Percentiles rank a stretch among this genome's conserved stretches.
Evolutionary conservation across 2,888 invertebrate species (phyloP).

Genomic region (Megastigmus dorsalis): DNA sequence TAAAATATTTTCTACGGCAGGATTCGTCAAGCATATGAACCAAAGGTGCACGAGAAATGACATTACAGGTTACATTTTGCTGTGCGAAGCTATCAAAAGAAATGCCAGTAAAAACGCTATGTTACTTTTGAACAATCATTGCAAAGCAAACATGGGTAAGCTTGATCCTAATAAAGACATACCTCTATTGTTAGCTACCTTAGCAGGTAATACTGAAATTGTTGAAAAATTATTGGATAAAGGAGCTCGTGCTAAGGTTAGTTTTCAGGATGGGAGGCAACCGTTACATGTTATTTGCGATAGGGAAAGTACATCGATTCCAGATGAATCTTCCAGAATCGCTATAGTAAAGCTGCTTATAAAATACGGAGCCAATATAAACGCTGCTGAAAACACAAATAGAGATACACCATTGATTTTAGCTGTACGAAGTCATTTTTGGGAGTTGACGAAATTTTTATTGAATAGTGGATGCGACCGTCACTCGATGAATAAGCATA

Average conservation of each 20-base stretch:
- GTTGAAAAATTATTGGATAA: conserved; percentile 16
- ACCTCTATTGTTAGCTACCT: conserved; percentile 31
- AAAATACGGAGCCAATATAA: conserved; percentile 27
- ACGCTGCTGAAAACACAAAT: conserved; percentile 13
- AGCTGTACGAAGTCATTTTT: conserved; percentile 24
- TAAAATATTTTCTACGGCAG: conserved; percentile 10
- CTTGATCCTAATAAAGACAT: conserved; percentile 39
- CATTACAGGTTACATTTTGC: conserved; percentile 32
- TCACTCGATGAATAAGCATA: conserved; percentile 4
- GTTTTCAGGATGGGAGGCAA: conserved; percentile 27
- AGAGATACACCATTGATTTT: conserved; percentile 29
- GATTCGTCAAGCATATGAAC: conserved; percentile 37
- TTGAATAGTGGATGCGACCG: conserved; percentile 17
- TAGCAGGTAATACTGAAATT: conserved; percentile 28
- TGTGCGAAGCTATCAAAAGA: conserved; percentile 40
- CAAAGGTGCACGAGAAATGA: conserved; percentile 19
- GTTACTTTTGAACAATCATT: conserved; percentile 8
- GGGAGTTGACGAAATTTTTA: conserved; percentile 12
- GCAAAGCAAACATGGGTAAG: conserved; percentile 20
- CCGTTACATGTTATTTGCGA: conserved; percentile 40
- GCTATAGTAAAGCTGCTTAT: conserved; percentile 25
- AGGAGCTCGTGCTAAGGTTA: conserved; percentile 21
- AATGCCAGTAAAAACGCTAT: conserved; percentile 28
- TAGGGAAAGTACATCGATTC: not conserved
- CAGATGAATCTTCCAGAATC: conserved; percentile 18